Conservation (phyloP, 2,888 invertebrate species). For the Steinernema carpocapsae region DNA sequence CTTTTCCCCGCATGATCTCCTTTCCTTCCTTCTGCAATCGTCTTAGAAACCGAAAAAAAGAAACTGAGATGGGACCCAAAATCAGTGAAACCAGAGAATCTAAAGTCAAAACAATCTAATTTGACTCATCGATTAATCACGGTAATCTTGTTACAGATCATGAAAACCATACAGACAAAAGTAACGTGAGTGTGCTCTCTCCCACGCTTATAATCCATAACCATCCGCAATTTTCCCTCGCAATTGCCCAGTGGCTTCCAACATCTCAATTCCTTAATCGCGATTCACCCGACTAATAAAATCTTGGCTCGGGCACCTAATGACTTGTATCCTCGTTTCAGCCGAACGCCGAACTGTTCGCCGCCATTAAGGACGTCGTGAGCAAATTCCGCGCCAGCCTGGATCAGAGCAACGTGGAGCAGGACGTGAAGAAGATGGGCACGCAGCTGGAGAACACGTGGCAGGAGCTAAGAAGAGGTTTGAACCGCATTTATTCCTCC, state of each 20-base stretch:
- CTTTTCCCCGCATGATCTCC: too few relatives aligned
- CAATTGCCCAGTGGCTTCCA: background rate
- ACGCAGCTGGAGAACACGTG: constrained; percentile 62
- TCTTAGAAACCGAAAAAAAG: too few relatives aligned
- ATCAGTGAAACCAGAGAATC: too few relatives aligned
- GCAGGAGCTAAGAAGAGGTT: constrained; percentile 61
- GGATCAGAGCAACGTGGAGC: constrained; percentile 42
- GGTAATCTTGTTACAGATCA: constrained; percentile 13
- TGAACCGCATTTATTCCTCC: constrained; percentile 39
- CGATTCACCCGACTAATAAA: background rate
- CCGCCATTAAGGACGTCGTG: constrained; percentile 62
- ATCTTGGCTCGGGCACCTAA: background rate
- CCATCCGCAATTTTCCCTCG: background rate
- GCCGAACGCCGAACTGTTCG: constrained; percentile 63
- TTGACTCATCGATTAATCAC: background rate
- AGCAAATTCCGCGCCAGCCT: constrained; percentile 55
- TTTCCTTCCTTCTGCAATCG: too few relatives aligned
- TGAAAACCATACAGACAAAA: constrained; percentile 18
- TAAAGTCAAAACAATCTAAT: background rate
- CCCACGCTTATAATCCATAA: constrained; percentile 27
- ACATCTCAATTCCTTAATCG: background rate
- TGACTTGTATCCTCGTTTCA: constrained; percentile 45
- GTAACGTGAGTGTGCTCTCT: constrained; percentile 16
- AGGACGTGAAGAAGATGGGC: constrained; percentile 41
- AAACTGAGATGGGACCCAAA: too few relatives aligned